Evolutionary conservation across 2,797 vertebrate species (phyloP).

Genomic region (Darevskia nairensis): DNA sequence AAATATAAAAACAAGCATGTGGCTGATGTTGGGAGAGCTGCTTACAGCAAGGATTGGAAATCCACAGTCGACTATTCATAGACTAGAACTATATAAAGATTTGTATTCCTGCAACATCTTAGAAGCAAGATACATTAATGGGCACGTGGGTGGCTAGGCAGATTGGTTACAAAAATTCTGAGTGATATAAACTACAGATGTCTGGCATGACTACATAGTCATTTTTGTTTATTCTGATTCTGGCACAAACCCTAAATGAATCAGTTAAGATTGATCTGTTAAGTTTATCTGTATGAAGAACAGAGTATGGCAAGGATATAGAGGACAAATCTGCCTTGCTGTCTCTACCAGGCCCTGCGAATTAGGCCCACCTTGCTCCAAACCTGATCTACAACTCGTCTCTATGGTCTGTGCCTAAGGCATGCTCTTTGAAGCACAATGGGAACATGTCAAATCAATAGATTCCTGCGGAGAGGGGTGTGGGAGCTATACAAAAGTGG

Average conservation of each 20-base stretch:
- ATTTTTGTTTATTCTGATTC: not conserved
- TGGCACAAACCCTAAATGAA: not conserved
- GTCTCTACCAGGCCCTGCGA: no score
- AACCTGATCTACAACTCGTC: not conserved
- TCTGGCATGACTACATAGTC: not conserved
- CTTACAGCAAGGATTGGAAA: not conserved
- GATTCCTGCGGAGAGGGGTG: not conserved
- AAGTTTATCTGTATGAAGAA: not conserved
- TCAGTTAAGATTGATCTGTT: no score
- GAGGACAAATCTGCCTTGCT: not conserved
- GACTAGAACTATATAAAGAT: not conserved
- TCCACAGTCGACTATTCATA: not conserved
- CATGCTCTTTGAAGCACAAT: not conserved
- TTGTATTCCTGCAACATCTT: not conserved
- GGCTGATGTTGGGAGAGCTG: not conserved
- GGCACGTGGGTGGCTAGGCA: not conserved
- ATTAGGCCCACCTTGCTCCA: not conserved
- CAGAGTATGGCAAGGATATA: not conserved
- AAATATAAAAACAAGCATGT: not conserved
- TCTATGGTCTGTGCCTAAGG: not conserved
- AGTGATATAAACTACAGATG: not conserved
- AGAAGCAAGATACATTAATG: not conserved
- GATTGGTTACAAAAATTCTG: not conserved
- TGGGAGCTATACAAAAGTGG: not conserved
- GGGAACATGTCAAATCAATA: not conserved